A percentile compares a stretch with the other conserved stretches of the same genome.
Conservation (phyloP, 2,888 invertebrate genomes). For the Hemaris fuciformis region DNA sequence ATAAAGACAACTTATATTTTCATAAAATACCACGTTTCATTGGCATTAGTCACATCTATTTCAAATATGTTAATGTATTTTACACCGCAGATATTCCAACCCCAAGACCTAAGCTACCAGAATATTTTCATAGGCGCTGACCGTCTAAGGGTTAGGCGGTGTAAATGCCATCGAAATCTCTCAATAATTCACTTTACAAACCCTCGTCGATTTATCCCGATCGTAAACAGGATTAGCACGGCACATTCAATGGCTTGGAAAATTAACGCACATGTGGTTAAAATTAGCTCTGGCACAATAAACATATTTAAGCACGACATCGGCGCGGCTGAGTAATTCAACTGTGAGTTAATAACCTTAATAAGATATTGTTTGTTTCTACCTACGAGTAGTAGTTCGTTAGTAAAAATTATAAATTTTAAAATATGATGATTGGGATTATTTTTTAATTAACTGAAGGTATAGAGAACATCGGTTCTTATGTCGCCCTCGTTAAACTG, state of each 20-base stretch:
- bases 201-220: conserved; percentile 35
- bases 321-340: background rate
- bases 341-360: background rate
- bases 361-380: too few species aligned
- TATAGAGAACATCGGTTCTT: too few species aligned
- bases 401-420: too few species aligned
- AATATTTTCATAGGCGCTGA: background rate
- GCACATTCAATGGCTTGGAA: conserved; percentile 45
- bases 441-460: too few species aligned
- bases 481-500: too few species aligned
- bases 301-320: conserved; percentile 12
- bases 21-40: too few species aligned
- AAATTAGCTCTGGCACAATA: conserved; percentile 39
- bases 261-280: conserved; percentile 49
- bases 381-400: too few species aligned
- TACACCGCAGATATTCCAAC: background rate
- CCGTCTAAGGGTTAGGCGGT: background rate
- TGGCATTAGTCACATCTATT: too few species aligned
- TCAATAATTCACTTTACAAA: conserved; percentile 40
- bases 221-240: conserved; percentile 39
- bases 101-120: background rate
- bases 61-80: background rate
- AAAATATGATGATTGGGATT: too few species aligned
- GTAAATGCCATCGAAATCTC: conserved; percentile 19
- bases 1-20: too few species aligned